These are phyloP conservation scores for Chionis minor DNA, from an alignment of 2,113 vertebrate species.

Conservation along the genomic window DNA sequence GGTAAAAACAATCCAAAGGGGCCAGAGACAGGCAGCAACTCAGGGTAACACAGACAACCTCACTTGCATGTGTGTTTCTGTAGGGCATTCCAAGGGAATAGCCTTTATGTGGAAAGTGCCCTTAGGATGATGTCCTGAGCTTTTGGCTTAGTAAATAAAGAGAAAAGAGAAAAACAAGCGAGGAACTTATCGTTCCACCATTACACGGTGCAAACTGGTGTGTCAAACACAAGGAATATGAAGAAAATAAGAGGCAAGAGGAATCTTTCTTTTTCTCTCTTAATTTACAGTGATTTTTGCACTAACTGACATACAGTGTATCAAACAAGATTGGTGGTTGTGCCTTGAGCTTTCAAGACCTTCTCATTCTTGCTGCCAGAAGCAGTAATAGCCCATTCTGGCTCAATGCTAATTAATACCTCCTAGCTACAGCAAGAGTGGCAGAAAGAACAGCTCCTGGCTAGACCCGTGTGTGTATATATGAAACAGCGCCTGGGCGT, in stretches of 20 bases:
- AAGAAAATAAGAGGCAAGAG: background rate
- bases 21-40: background rate
- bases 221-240: background rate
- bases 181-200: background rate
- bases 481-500: background rate
- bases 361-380: background rate
- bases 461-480: background rate
- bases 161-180: background rate
- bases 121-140: background rate
- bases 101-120: background rate
- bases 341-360: background rate
- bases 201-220: fast-evolving
- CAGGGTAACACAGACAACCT: fast-evolving
- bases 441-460: background rate
- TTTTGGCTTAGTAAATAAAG: background rate
- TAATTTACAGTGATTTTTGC: background rate
- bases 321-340: background rate
- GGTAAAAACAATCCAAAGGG: background rate
- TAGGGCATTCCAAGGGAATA: background rate
- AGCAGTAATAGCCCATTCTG: background rate
- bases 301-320: background rate
- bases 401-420: background rate
- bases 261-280: background rate
- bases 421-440: background rate
- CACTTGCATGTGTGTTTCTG: fast-evolving